These are phyloP conservation scores for Listrodromus nycthemerus DNA, from an alignment of 2,888 invertebrate species.

Conservation along the genomic window DNA sequence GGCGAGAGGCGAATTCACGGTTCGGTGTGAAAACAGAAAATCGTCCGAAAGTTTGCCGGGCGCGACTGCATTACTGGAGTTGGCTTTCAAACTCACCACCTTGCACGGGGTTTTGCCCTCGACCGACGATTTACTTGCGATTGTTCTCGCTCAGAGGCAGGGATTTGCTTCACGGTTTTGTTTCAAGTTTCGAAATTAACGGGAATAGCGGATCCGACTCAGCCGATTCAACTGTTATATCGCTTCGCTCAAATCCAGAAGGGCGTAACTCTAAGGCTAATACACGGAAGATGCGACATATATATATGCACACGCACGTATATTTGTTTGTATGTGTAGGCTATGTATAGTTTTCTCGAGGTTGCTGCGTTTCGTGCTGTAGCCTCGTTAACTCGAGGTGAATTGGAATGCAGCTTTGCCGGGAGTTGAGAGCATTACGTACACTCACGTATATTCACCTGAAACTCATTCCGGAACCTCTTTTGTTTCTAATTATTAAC, in stretches of 20 bases:
- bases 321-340: neutral
- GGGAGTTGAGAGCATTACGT: constrained; percentile 3
- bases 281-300: neutral
- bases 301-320: neutral
- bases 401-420: constrained; percentile 32
- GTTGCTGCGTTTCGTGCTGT: constrained; percentile 23
- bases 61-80: neutral
- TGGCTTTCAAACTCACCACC: constrained; percentile 14
- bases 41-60: constrained; percentile 4
- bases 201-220: constrained; percentile 7
- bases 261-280: too few species aligned
- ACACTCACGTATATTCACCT: constrained; percentile 24
- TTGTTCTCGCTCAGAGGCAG: neutral
- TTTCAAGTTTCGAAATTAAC: constrained; percentile 43
- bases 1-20: neutral
- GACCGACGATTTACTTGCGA: constrained; percentile 20
- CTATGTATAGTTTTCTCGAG: neutral
- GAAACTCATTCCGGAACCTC: constrained; percentile 39
- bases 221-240: neutral
- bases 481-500: constrained; percentile 44
- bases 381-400: constrained; percentile 46
- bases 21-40: constrained; percentile 16
- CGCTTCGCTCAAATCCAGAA: too few species aligned
- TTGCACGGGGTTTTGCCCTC: neutral
- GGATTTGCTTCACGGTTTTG: constrained; percentile 33